These are phyloP conservation scores for Falco novaeseelandiae DNA, from an alignment of 2,797 vertebrate genomes.

Conservation along the genomic window DNA sequence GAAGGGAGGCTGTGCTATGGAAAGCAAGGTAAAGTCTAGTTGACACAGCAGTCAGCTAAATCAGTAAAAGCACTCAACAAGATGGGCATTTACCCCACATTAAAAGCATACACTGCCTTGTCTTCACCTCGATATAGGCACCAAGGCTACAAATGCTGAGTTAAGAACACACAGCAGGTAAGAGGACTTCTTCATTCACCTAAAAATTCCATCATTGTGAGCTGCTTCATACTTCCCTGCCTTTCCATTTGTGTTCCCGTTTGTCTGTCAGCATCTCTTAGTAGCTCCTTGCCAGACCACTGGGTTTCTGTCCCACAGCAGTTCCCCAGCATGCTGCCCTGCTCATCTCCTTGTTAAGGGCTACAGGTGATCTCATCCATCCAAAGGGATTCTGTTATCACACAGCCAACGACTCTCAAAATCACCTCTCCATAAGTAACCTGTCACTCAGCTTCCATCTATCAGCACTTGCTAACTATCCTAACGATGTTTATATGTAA, in stretches of 20 bases:
- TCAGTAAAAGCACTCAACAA: not conserved
- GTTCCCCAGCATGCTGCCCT: not conserved
- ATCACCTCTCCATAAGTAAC: not conserved
- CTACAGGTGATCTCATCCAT: not conserved
- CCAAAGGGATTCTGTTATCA: not conserved
- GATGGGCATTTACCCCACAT: not conserved
- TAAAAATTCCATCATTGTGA: not conserved
- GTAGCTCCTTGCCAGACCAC: not conserved
- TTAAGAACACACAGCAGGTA: not conserved
- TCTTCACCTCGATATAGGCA: not conserved
- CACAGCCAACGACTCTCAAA: not conserved
- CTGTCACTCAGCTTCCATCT: not conserved
- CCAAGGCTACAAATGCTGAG: not conserved
- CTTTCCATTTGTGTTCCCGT: fast-evolving
- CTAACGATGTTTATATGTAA: fast-evolving
- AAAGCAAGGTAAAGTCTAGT: not conserved
- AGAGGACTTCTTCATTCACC: not conserved
- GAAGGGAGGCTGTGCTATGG: not conserved
- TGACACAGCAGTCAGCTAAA: not conserved
- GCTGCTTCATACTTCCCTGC: not conserved
- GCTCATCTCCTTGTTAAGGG: not conserved
- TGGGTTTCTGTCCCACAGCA: not conserved
- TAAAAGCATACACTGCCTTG: not conserved
- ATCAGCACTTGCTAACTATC: not conserved
- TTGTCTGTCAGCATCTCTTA: not conserved